Conservation (phyloP, 2,797 vertebrate species). For the Pantherophis vulpinus region DNA sequence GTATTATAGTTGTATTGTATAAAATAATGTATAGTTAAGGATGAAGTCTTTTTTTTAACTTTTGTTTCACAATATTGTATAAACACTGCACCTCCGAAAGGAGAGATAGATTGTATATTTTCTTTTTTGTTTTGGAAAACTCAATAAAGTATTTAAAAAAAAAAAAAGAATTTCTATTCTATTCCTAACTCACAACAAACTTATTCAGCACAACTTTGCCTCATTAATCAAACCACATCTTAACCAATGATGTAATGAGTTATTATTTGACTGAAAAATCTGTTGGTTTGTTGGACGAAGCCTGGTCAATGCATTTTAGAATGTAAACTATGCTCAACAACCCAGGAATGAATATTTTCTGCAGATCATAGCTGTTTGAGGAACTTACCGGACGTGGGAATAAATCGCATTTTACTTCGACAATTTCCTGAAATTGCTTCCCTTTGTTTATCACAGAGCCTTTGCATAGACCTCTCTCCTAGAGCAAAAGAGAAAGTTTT, state of each 20-base stretch:
- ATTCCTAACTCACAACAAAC: not conserved
- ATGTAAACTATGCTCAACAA: not conserved
- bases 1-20: no score
- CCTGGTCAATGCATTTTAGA: not conserved
- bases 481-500: conserved; percentile 37
- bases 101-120: no score
- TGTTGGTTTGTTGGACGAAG: not conserved
- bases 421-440: rapidly evolving
- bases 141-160: no score
- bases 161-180: no score
- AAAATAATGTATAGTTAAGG: no score
- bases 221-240: not conserved
- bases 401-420: conserved; percentile 57
- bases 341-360: not conserved
- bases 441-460: conserved; percentile 25
- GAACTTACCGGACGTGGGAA: conserved; percentile 66
- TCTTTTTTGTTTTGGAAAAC: no score
- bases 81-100: no score
- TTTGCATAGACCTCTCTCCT: conserved; percentile 65
- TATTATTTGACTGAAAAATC: not conserved
- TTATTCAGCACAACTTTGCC: not conserved
- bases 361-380: conserved; percentile 31
- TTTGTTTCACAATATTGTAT: no score
- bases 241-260: not conserved
- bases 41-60: no score